Percentiles rank a stretch among this genome's conserved stretches.
Evolutionary conservation across 2,113 vertebrate species (phyloP).

Genomic region (Rallus limicola): DNA sequence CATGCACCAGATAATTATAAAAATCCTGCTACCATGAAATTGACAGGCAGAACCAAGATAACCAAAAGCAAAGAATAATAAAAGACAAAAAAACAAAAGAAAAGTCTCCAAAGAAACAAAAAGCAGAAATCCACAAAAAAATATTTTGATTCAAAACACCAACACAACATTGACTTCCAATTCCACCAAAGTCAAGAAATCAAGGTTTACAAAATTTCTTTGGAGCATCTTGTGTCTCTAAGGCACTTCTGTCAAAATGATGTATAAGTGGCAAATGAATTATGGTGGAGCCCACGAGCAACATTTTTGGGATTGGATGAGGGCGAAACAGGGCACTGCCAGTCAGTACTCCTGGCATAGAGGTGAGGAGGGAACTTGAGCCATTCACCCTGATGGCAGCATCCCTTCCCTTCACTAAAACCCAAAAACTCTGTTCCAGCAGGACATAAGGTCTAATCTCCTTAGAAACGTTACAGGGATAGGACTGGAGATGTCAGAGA

Average conservation of each 20-base stretch:
- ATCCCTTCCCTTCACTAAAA: neutral
- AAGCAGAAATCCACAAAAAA: neutral
- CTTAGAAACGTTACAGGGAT: neutral
- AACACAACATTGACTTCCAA: neutral
- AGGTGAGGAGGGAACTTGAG: neutral
- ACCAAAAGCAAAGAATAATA: neutral
- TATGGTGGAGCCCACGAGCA: neutral
- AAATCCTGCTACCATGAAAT: neutral
- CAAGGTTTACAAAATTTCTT: neutral
- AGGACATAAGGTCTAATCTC: neutral
- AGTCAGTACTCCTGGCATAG: neutral
- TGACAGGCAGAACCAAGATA: neutral
- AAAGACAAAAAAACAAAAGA: neutral
- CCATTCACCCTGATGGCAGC: fast-evolving
- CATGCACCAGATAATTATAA: neutral
- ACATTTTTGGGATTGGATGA: neutral
- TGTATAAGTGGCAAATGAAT: neutral
- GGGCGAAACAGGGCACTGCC: neutral
- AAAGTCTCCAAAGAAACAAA: neutral
- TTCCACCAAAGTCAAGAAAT: neutral
- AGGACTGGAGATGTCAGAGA: neutral
- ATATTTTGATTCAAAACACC: neutral
- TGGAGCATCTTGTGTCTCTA: neutral
- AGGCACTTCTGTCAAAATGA: neutral
- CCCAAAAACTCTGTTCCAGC: neutral